Evolutionary conservation across 2,113 vertebrate species (phyloP), one percentile per base, ranked within the genome.

Genomic region (Phyllopteryx taeniolatus): DNA sequence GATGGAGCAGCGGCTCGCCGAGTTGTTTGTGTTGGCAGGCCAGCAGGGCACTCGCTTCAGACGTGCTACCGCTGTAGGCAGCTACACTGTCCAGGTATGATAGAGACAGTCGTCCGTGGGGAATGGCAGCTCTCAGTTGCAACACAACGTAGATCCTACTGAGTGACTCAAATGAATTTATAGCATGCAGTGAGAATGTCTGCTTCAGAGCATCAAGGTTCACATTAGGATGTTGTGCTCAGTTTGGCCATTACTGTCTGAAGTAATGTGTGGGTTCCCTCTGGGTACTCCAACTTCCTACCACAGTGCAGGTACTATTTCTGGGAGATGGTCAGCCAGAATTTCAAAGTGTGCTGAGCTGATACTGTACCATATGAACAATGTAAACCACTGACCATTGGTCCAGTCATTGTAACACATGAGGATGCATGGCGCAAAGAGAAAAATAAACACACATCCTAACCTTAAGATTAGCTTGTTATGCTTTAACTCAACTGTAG

Each of bases 1-100:
- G 80, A 99, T 99, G 98, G 98, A 99, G 86, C 96, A 95, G 85
- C 94, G 96, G n/a, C 78, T 99, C 88, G 97, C 96, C 43, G 95
- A 96, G 15, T 90, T 98, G 9, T 98, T 99, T 68, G 93, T 95
- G 91, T 92, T 95, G 89, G 96, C 96, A 31, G 93, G 95, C 71
- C 96, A 96, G 76, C 96, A 99, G 82, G 95, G 95, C 56, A 89
- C 91, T 43, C 79, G 97, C 1, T 95, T 98, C 81, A 93, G 85
- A 84, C 92, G 97, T 56, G 98, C 96, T 67, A 95, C 96, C 0
- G 94, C 95, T 0, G 92, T 96, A 71, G 95, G 94, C 86, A 95
- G 94, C 91, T 98, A 96, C 89, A 99, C 97, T 0, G 96, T 99
- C 73, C 98, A 99, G 96, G 98, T 98, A 81, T 33, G 74, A 74